Conservation (phyloP, 2,797 vertebrate genomes). For the Malacoraja senta region DNA sequence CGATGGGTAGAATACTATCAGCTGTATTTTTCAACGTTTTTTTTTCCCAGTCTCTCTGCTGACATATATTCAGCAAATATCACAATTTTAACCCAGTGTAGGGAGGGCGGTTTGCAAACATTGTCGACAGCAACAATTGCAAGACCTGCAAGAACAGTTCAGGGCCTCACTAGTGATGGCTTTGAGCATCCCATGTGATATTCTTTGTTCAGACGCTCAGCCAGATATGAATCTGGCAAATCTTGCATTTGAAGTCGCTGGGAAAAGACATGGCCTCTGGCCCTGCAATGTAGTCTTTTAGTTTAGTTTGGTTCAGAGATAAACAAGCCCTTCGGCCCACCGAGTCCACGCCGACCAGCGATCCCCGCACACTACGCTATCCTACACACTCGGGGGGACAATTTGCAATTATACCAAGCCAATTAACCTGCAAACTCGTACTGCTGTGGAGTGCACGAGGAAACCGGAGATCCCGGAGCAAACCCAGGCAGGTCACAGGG, state of each 20-base stretch:
- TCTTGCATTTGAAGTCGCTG: background rate
- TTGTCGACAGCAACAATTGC: background rate
- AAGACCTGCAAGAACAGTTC: background rate
- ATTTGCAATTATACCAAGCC: too few species aligned
- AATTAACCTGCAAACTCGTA: too few species aligned
- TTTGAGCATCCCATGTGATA: background rate
- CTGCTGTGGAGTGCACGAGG: too few species aligned
- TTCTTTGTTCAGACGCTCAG: slow-evolving; percentile 7
- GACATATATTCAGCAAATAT: slow-evolving; percentile 16
- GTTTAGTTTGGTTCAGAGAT: too few species aligned
- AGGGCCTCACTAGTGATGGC: background rate
- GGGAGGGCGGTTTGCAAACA: background rate
- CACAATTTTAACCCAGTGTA: background rate
- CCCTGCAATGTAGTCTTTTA: background rate
- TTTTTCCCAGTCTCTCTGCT: background rate
- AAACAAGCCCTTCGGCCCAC: too few species aligned
- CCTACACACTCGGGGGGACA: too few species aligned
- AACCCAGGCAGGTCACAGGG: too few species aligned
- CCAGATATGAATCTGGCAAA: slow-evolving; percentile 21
- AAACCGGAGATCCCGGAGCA: too few species aligned
- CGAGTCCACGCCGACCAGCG: too few species aligned
- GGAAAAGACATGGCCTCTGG: background rate
- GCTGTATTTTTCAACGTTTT: background rate
- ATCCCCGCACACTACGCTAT: too few species aligned
- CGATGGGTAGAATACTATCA: slow-evolving; percentile 70